Conservation (phyloP, 2,797 vertebrate genomes). For the Saxicola maurus region DNA sequence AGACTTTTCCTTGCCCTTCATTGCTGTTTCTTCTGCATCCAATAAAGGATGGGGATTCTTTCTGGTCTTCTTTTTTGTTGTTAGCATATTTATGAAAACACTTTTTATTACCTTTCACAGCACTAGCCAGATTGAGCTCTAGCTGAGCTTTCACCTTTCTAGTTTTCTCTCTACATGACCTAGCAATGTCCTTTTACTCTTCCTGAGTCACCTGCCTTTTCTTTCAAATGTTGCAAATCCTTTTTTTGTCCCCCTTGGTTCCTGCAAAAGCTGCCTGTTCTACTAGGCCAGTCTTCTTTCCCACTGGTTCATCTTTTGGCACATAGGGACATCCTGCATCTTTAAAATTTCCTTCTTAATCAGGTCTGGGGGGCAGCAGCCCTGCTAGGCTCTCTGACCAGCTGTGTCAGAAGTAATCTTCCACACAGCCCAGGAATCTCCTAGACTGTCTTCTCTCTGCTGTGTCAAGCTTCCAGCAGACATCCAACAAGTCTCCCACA, state of each 20-base stretch:
- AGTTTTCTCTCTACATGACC: background rate
- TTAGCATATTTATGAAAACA: background rate
- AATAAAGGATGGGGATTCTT: background rate
- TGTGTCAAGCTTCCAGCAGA: background rate
- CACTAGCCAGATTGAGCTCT: background rate
- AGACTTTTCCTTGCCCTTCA: background rate
- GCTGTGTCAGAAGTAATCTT: background rate
- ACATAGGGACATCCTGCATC: background rate
- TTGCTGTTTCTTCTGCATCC: background rate
- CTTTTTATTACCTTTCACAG: background rate
- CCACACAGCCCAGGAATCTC: background rate
- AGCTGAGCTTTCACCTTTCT: background rate
- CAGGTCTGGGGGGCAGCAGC: background rate
- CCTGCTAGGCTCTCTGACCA: background rate
- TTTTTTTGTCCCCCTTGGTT: background rate
- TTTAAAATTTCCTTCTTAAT: background rate
- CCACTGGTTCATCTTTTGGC: background rate
- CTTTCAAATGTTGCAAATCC: background rate
- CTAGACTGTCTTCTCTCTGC: background rate
- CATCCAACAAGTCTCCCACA: background rate
- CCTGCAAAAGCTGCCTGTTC: background rate
- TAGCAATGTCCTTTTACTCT: background rate
- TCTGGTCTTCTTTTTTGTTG: background rate
- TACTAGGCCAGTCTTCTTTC: background rate
- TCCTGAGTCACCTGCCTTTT: background rate